Percentiles rank a stretch among this genome's conserved stretches.
Evolutionary conservation across 2,888 invertebrate species (phyloP).

Genomic region (Metallyticus violacea): DNA sequence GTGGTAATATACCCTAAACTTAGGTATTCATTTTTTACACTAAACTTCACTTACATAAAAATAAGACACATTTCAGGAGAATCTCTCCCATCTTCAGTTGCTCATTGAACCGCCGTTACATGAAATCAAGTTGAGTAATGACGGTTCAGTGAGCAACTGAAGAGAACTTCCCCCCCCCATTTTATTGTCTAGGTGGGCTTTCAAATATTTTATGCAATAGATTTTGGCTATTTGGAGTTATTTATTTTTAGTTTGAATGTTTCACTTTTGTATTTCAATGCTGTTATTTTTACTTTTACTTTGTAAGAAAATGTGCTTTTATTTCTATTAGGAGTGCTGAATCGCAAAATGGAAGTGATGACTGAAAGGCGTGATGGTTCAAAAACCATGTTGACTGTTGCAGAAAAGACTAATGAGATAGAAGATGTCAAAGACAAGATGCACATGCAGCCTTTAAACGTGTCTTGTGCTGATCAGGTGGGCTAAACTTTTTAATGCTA

Average conservation of each 20-base stretch:
- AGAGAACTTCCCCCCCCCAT: too few species aligned
- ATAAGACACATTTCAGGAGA: too few species aligned
- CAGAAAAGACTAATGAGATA: neutral
- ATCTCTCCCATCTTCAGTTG: too few species aligned
- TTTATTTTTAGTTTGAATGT: neutral
- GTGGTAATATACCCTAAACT: too few species aligned
- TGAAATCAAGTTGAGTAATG: too few species aligned
- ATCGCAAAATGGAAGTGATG: neutral
- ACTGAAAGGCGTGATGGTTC: neutral
- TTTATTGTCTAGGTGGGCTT: too few species aligned
- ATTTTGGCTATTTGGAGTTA: neutral
- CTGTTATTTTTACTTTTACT: too few species aligned
- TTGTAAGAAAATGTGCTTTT: too few species aligned
- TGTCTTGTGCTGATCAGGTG: neutral
- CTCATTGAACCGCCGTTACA: too few species aligned
- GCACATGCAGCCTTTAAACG: neutral
- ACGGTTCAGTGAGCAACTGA: too few species aligned
- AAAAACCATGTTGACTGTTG: slow-evolving; percentile 2
- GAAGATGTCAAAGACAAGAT: neutral
- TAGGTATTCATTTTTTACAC: too few species aligned
- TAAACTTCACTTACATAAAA: too few species aligned
- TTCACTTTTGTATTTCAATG: neutral
- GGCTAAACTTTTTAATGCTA: neutral
- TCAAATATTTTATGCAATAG: neutral
- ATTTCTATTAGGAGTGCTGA: neutral